These are phyloP conservation scores for Cyphomyrus discorhynchus DNA, from an alignment of 2,113 vertebrate genomes.

Conservation along the genomic window DNA sequence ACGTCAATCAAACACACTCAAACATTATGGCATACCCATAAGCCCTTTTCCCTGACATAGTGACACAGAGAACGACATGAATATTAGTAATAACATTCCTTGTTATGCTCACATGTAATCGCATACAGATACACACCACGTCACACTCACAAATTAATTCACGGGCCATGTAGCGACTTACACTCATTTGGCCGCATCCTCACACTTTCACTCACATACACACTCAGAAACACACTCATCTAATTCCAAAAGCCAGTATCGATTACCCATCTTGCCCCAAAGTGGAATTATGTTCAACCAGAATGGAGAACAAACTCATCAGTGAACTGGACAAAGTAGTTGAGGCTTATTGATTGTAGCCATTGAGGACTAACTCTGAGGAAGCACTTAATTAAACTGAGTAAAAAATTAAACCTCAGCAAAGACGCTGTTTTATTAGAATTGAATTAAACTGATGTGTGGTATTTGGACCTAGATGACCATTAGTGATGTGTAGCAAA, in stretches of 20 bases:
- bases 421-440: not conserved
- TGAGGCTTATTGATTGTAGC: slow-evolving; percentile 21
- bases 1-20: not conserved
- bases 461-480: not conserved
- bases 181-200: not conserved
- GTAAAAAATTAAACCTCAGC: slow-evolving; percentile 1
- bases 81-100: not conserved
- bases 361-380: slow-evolving; percentile 7
- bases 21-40: not conserved
- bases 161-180: not conserved
- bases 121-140: not conserved
- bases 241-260: not conserved
- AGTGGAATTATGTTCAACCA: slow-evolving; percentile 10
- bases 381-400: slow-evolving; percentile 21
- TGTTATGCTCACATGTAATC: not conserved
- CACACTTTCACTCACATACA: slow-evolving; percentile 8
- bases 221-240: not conserved
- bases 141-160: not conserved
- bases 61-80: not conserved
- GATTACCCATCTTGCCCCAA: slow-evolving; percentile 4
- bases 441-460: not conserved
- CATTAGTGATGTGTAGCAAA: not conserved
- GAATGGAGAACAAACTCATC: not conserved
- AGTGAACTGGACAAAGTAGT: slow-evolving; percentile 20
- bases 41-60: not conserved